A percentile compares a stretch with the other conserved stretches of the same genome.
Conservation (phyloP, 1,140 invertebrate species). For the Halesus radiatus region DNA sequence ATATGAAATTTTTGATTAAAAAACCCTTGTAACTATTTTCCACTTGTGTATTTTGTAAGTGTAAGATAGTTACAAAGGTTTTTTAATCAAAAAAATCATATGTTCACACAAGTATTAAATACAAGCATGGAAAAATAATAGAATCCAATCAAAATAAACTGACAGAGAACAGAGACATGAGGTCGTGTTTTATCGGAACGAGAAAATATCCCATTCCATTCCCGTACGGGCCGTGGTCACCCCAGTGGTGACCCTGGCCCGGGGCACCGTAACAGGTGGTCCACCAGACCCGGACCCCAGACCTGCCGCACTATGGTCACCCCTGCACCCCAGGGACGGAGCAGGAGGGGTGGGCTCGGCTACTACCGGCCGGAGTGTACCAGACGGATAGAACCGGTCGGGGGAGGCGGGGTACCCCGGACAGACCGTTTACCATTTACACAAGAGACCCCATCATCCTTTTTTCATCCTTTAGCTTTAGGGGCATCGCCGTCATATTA, state of each 20-base stretch:
- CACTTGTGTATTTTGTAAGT: no score
- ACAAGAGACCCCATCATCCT: background rate
- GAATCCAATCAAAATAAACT: no score
- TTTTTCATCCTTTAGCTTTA: conserved; percentile 21
- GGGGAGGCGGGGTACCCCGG: background rate
- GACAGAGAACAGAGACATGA: no score
- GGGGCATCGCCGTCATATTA: conserved; percentile 9
- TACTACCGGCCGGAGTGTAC: background rate
- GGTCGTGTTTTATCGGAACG: no score
- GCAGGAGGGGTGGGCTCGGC: background rate
- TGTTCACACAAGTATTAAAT: no score
- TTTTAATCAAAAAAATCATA: no score
- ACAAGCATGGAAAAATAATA: no score
- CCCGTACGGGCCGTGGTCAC: background rate
- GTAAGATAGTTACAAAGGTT: no score
- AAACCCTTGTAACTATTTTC: no score
- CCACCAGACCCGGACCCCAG: background rate
- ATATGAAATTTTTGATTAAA: no score
- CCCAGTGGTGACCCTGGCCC: conserved; percentile 15
- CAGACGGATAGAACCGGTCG: background rate
- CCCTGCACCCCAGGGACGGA: background rate
- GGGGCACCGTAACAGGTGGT: conserved; percentile 25
- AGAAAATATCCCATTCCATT: no score
- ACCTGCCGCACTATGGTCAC: conserved; percentile 6
- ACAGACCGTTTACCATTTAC: no score